Evolutionary conservation across 2,113 vertebrate genomes (phyloP), one percentile per base, ranked within the genome.

Genomic region (Zosterops hypoxanthus): DNA sequence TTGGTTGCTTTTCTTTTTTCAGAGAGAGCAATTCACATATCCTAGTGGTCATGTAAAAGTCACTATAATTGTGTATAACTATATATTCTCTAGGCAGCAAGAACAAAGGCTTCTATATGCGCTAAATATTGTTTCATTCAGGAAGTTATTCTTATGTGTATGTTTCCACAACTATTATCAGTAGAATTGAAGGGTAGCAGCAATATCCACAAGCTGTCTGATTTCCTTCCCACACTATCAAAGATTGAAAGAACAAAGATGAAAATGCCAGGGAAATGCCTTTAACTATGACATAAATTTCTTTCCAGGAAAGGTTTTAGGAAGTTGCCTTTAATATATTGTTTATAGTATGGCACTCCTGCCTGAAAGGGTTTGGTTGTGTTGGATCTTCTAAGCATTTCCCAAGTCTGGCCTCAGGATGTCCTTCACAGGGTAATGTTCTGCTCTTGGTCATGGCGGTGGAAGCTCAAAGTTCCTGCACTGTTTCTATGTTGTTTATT

Each of bases 131-230:
- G 96, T 95, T 98, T 97, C 95, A 97, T 98, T 98, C 98, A 98
- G 98, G 98, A 98, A 98, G 98, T 98, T 98, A 98, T 98, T 98
- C 97, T 98, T 98, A 68, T 97, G 95, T 97, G 97, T 98, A 98
- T 98, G 97, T 98, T 98, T 98, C 98, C 98, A 98, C 97, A 98
- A 97, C 98, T 97, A 97, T 98, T 98, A 98, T 98, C 98, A 97
- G 97, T 84, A 95, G 94, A 97, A 94, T 52, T 97, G 88, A 88
- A 96, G 96, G 94, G 94, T 91, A 95, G 78, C 96, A 97, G 98
- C 95, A 97, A 97, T 97, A 96, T 97, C 56, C 88, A 96, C 98
- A 98, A 98, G 97, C 97, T 98, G 97, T 97, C 97, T 96, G 92
- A 97, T 97, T 98, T 98, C 98, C 98, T 97, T 98, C 98, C 98